Base-by-base conservation (phyloP, 2,888 invertebrate species). In the Glyphotaelius pellucidus region DNA sequence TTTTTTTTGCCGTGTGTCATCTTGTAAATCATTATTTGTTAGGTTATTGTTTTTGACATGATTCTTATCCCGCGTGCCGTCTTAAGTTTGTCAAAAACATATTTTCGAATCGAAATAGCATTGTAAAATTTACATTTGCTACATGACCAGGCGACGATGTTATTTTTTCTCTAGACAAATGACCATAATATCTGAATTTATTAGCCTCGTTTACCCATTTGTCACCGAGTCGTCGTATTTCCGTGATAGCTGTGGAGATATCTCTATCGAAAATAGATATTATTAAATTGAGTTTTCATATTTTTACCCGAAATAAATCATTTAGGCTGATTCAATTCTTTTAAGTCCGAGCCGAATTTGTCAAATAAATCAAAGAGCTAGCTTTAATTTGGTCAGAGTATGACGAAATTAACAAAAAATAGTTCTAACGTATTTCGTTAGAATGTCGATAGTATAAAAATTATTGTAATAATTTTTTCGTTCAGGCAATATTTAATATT, bases 121-220 rank as follows among this genome's bases (percentile, higher is more conserved):
- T 38, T 42, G 86, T 30, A 47, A 47, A 86, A 86, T 86, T 42
- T 11, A 86, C 35, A 42, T 42, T 86, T 42, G n/a, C 30, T 86
- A n/a, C 47, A 86, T 47, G 38, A 86, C 35, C 86, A 47, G 42
- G 30, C 86, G 86, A 86, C 86, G 30, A 47, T 47, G 42, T 38
- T 86, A 86, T 86, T 86, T n/a, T 86, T 85, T 85, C 85, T 38
- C 0, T 1, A 86, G 86, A 86, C 42, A 86, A 86, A 86, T 86
- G 35, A 86, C 86, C 42, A 86, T 86, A 42, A 86, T 86, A 42
- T 86, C 42, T 19, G 67, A 35, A 87, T 87, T 87, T 87, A 87
- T 87, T 87, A 67, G 52, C 14, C 67, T 35, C 52, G 87, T 31
- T 87, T 52, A 52, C 32, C 87, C 87, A 87, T 87, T 87, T 87